Base-by-base conservation (phyloP, 2,113 vertebrate genomes). In the Psittacula cyanocephala region DNA sequence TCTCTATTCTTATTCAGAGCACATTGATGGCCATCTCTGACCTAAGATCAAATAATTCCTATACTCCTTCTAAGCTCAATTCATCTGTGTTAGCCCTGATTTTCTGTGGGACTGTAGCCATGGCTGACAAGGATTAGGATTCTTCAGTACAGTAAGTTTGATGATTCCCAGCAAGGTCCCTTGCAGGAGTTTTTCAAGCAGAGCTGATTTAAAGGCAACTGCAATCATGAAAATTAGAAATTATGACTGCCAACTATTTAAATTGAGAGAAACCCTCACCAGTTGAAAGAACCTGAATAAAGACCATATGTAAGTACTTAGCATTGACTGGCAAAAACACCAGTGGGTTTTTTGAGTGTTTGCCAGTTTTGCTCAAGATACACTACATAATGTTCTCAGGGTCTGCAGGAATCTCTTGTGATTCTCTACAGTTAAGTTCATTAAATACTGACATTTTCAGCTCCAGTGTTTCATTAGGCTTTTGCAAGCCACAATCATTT, bases 211-310 rank as follows among this genome's bases (percentile, higher is more conserved):
- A 70, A 92, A 92, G 35, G 64, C 68, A 96, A 80, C 33, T 65
- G 33, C 60, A 86, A 50, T 70, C 81, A 93, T 43, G 68, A 83
- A 95, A 88, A 91, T 74, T 23, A 86, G 81, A 93, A 85, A 91
- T 91, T 31, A 78, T 39, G 71, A 69, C 49, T 82, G 87, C 59
- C 71, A 74, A 82, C 31, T 67, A 77, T 70, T 91, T 53, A 76
- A 86, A 88, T 13, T 50, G 78, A 72, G 63, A 93, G 25, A 95
- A 87, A 49, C 13, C 12, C 16, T 78, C 81, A 77, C n/a, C 49
- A 74, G 15, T 79, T 43, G 39, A 95, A 16, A 57, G 63, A 87
- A 85, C 55, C 59, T 74, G 85, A 74, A 74, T 2, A 3, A 85
- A 88, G 67, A 62, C 63, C 67, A 72, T 72, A 68, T 12, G 7